Percentiles rank a stretch among this genome's conserved stretches.
These are phyloP conservation scores for Lagopus leucura DNA, from an alignment of 2,113 vertebrate genomes.

Conservation along the genomic window DNA sequence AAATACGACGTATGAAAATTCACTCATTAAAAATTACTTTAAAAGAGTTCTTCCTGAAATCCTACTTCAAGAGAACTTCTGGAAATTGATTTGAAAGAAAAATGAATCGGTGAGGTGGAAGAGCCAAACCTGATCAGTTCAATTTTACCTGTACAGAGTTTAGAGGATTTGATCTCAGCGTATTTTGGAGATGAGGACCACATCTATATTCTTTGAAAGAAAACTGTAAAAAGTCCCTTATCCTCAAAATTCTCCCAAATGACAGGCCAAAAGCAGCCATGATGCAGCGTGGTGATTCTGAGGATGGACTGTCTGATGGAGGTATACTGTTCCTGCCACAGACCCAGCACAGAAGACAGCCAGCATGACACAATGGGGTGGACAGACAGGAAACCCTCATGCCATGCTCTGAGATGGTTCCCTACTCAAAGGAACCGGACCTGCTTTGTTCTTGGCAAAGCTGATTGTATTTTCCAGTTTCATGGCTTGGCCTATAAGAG, in stretches of 20 bases:
- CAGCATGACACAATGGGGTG: background rate
- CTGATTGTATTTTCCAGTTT: background rate
- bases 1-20: background rate
- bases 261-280: background rate
- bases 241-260: background rate
- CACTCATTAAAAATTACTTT: background rate
- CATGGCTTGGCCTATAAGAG: background rate
- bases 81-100: constrained; percentile 6
- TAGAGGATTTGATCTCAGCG: background rate
- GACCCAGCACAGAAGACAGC: background rate
- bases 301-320: background rate
- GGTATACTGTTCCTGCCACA: rapidly evolving
- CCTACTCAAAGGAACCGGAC: rapidly evolving
- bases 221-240: background rate
- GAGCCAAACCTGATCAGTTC: background rate
- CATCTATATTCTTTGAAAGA: background rate
- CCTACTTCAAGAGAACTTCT: background rate
- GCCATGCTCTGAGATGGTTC: rapidly evolving
- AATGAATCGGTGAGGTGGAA: background rate
- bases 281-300: background rate
- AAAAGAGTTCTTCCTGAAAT: background rate
- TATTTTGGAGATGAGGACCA: background rate
- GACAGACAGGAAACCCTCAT: background rate
- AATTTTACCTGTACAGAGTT: background rate
- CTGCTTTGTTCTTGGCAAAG: background rate